Conservation (phyloP, 2,888 invertebrate genomes). For the Hermaeophaga mercurialis region DNA sequence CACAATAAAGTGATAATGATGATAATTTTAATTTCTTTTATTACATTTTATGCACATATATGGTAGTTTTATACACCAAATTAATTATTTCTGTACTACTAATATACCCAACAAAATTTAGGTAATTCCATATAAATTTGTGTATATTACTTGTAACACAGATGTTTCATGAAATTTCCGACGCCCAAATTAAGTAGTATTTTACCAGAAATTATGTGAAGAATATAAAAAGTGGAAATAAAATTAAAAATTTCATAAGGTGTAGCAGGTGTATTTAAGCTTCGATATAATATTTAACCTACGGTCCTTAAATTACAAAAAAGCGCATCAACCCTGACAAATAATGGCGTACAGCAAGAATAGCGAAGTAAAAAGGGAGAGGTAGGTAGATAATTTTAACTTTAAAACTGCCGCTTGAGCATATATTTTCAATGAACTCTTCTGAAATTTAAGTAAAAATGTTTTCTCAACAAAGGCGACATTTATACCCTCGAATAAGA, state of each 20-base stretch:
- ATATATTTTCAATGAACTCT: conserved; percentile 38
- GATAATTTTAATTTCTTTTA: too few species aligned
- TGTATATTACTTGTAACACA: too few species aligned
- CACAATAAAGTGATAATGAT: too few species aligned
- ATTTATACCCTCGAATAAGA: conserved; percentile 32
- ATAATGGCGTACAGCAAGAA: conserved; percentile 18
- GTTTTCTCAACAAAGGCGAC: conserved; percentile 34
- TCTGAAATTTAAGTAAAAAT: conserved; percentile 38
- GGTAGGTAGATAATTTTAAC: conserved; percentile 39
- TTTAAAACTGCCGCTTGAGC: conserved; percentile 39
- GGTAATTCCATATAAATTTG: too few species aligned
- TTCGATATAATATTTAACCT: background rate
- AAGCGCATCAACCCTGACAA: conserved; percentile 11
- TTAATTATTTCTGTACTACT: too few species aligned
- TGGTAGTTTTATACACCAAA: too few species aligned
- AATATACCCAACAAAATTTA: too few species aligned
- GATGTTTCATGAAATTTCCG: too few species aligned
- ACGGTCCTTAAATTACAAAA: background rate
- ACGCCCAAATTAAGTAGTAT: too few species aligned
- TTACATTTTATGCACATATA: too few species aligned
- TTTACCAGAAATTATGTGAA: too few species aligned
- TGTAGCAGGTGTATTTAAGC: background rate
- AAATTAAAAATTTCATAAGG: background rate
- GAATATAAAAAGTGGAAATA: too few species aligned
- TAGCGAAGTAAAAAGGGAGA: conserved; percentile 27